Evolutionary conservation across 2,797 vertebrate species (phyloP).

Genomic region (Danio albolineatus): DNA sequence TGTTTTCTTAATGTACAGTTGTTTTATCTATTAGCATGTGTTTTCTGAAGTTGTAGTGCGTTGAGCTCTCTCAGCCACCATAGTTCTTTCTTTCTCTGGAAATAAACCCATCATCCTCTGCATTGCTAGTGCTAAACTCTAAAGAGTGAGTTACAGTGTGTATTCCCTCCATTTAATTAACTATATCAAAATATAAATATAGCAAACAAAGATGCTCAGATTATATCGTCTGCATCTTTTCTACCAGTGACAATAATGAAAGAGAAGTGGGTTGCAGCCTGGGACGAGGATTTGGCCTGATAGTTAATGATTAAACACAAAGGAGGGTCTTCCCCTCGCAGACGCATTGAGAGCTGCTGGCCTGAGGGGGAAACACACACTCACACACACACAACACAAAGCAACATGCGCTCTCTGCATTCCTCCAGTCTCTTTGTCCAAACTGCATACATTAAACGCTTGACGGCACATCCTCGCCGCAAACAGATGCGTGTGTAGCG

Average conservation of each 20-base stretch:
- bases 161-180: too few relatives aligned
- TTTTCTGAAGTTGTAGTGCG: too few relatives aligned
- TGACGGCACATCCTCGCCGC: constrained; percentile 24
- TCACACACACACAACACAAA: constrained; percentile 12
- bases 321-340: constrained; percentile 26
- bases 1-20: too few relatives aligned
- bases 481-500: constrained; percentile 39
- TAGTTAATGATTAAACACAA: constrained; percentile 52
- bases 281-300: constrained; percentile 16
- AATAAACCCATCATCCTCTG: too few relatives aligned
- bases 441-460: constrained; percentile 46
- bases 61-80: too few relatives aligned
- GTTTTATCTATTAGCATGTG: too few relatives aligned
- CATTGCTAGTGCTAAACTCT: too few relatives aligned
- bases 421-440: constrained; percentile 61
- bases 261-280: constrained; percentile 5
- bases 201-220: neutral
- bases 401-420: constrained; percentile 58
- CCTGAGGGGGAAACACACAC: constrained; percentile 21
- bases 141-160: too few relatives aligned
- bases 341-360: constrained; percentile 21
- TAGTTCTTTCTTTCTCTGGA: too few relatives aligned
- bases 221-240: neutral
- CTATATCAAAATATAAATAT: neutral
- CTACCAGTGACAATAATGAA: neutral